Evolutionary conservation across 2,797 vertebrate genomes (phyloP), one percentile per base, ranked within the genome.

Genomic region (Sebastes diploproa): DNA sequence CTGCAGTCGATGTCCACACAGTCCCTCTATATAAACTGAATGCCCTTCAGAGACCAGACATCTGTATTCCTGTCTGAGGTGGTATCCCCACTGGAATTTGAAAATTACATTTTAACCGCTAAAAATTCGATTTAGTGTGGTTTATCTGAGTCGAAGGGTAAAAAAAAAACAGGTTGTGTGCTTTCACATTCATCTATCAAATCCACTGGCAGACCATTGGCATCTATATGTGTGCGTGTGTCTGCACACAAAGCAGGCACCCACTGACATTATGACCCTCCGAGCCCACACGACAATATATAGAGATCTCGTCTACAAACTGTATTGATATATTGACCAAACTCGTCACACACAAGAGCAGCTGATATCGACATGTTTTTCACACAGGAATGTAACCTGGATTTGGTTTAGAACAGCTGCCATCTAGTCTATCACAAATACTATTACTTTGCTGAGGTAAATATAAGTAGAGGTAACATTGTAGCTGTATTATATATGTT

Each of bases 241-340:
- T 75, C 16, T 68, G 59, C 58, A 74, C 36, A 78, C 62, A 79
- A 73, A 78, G 30, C 61, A 61, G 59, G 18, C 75, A 34, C 20
- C 59, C 30, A 46, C 62, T 77, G 65, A 88, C 79, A 86, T 59
- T 65, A 85, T 81, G 84, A 84, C 76, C 72, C 62, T 30, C 3
- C 27, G 7, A 32, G 52, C 67, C 69, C 20, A 63, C 38, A 54
- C 69, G 69, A 70, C 82, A 54, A 68, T 56, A 85, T 32, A 84
- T 23, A 74, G 70, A 87, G 74, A 83, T 80, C 62, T 75, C 12
- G 5, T 88, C 74, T 56, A 63, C 56, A 84, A 81, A 69, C 73
- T 69, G 61, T 66, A 85, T 83, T 77, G 84, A 76, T 75, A 61
- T 88, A 91, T 86, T 62, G 84, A 88, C 12, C 63, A n/a, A 13